These are phyloP conservation scores for Callocephalon fimbriatum DNA, from an alignment of 2,113 vertebrate species.

Conservation along the genomic window DNA sequence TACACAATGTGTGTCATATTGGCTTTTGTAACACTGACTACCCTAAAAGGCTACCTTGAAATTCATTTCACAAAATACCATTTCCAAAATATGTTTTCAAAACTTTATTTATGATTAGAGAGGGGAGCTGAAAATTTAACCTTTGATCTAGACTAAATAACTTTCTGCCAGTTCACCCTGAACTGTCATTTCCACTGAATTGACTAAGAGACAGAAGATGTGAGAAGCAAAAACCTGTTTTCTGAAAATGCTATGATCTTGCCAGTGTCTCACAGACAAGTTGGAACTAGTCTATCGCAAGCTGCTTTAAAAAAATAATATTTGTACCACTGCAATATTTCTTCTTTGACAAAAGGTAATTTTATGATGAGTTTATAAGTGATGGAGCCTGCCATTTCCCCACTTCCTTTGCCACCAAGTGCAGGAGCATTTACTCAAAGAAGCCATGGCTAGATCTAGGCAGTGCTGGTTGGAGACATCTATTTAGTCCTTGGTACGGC, in stretches of 20 bases:
- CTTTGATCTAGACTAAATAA: conserved; percentile 35
- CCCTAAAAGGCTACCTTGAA: conserved; percentile 24
- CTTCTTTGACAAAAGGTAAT: neutral
- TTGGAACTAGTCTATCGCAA: neutral
- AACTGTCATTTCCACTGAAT: neutral
- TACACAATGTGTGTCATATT: neutral
- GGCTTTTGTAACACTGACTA: neutral
- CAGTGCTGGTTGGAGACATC: neutral
- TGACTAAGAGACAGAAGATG: neutral
- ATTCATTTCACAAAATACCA: conserved; percentile 16
- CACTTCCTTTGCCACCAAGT: neutral
- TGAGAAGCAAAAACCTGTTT: neutral
- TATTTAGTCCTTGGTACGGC: neutral
- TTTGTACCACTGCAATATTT: neutral
- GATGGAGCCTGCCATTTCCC: neutral
- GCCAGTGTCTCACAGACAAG: neutral
- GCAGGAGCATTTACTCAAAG: neutral
- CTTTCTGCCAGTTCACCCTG: neutral
- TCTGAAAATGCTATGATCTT: neutral
- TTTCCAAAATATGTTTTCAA: conserved; percentile 31
- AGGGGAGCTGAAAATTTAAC: conserved; percentile 32
- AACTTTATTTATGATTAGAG: conserved; percentile 34
- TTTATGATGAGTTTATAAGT: neutral
- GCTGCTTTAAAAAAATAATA: neutral
- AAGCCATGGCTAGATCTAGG: neutral